Percentiles rank a stretch among this genome's conserved stretches.
Evolutionary conservation across 1,140 invertebrate species (phyloP).

Genomic region (Drosophila navojoa): DNA sequence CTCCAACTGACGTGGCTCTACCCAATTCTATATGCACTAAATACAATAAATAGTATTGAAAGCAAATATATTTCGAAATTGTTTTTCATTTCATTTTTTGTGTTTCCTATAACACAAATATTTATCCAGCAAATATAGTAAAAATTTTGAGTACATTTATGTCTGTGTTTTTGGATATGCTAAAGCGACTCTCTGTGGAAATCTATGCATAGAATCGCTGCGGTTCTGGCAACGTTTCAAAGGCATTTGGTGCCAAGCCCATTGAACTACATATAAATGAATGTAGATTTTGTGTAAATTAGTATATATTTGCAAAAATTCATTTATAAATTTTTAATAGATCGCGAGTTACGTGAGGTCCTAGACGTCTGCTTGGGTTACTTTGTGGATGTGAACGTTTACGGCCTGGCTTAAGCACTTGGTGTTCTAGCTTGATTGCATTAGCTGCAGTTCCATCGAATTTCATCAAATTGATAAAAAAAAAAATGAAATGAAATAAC

Average conservation of each 20-base stretch:
- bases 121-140: background rate
- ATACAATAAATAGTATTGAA: background rate
- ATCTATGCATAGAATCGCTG: too few species aligned
- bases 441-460: constrained; percentile 10
- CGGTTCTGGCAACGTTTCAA: too few species aligned
- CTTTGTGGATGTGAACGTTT: background rate
- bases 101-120: background rate
- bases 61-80: too few species aligned
- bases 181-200: too few species aligned
- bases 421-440: background rate
- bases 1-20: background rate
- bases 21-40: background rate
- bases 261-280: too few species aligned
- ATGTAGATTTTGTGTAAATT: background rate
- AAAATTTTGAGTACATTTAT: too few species aligned
- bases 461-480: constrained; percentile 22
- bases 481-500: background rate
- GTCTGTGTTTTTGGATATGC: too few species aligned
- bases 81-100: too few species aligned
- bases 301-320: background rate
- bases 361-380: background rate
- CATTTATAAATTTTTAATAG: background rate
- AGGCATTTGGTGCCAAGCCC: too few species aligned
- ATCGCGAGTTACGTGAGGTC: too few species aligned
- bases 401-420: background rate